These are phyloP conservation scores for Microctonus hyperodae DNA, from an alignment of 2,888 invertebrate species.

Conservation along the genomic window DNA sequence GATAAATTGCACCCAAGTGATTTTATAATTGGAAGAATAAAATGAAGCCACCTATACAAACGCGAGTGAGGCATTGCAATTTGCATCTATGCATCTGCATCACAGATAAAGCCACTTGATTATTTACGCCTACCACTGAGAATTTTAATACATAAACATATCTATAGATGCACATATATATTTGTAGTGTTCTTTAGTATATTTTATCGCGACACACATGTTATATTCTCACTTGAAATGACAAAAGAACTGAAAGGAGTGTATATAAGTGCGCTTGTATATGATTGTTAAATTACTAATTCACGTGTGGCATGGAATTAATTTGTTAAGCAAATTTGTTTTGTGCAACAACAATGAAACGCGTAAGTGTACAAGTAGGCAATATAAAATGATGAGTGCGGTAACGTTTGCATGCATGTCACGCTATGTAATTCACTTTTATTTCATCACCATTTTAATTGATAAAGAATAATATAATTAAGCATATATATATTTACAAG, in stretches of 20 bases:
- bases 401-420: conserved; percentile 13
- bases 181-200: neutral
- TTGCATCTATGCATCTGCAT: conserved; percentile 32
- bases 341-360: neutral
- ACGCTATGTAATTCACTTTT: conserved; percentile 7
- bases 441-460: neutral
- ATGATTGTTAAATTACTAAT: conserved; percentile 22
- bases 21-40: conserved; percentile 20
- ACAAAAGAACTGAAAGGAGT: neutral
- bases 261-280: neutral
- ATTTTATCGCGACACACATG: neutral
- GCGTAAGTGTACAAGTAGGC: neutral
- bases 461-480: neutral
- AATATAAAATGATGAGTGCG: conserved; percentile 6
- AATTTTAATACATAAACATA: too few species aligned
- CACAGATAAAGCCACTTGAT: conserved; percentile 21
- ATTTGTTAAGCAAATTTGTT: conserved; percentile 29
- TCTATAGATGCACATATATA: neutral
- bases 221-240: neutral
- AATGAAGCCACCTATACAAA: conserved; percentile 7
- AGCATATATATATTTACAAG: too few species aligned
- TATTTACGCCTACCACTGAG: neutral
- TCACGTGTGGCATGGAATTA: conserved; percentile 25
- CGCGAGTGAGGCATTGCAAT: conserved; percentile 5
- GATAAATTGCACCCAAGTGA: conserved; percentile 7